Base-by-base conservation (phyloP, 53 echinoderm and acorn worm genomes). In the Echinometra lucunter region DNA sequence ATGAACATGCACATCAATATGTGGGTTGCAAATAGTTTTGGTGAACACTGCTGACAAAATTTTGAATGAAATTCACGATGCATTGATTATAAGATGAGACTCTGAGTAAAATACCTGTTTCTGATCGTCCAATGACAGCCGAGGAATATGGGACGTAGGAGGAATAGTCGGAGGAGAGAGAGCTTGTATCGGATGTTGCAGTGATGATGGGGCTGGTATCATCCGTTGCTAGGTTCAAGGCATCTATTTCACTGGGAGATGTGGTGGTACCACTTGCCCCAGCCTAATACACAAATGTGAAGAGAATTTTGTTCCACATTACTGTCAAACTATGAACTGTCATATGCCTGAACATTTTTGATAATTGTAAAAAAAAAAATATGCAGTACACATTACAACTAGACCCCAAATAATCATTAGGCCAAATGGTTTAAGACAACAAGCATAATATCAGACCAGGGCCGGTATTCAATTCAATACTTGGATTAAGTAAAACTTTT, bases 241-340 rank as follows among this genome's bases (percentile, higher is more conserved):
- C 95, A 93, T 95, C 95, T 19, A 96, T 96, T 56, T 96, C 96
- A 37, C 95, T 93, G 12, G 93, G 93, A 88, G 96, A 95, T 35
- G 95, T 96, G 0, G 97, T 97, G 66, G 96, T 95, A 1, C 97
- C 97, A 4, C 94, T 97, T 56, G 97, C 97, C 66, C 96, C 97
- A 96, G 95, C 92, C 97, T 97, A 57, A 18, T 28, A 21, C 49
- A 49, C 13, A n/a, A n/a, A 11, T 38, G 19, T 2, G 16, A 42
- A 78, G 1, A 78, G 21, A 17, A 72, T 21, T 60, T 30, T 69
- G 12, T 28, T 1, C 8, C 30, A 32, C 32, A 30, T 30, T 69
- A 1, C 28, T 69, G 23, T 21, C 16, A 60, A 1, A 25, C 1
- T 5, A 60, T 0, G 21, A 60, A 60, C 60, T 25, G 1, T 60